Base-by-base conservation (phyloP, 2,888 invertebrate species). In the Escarpia spicata region DNA sequence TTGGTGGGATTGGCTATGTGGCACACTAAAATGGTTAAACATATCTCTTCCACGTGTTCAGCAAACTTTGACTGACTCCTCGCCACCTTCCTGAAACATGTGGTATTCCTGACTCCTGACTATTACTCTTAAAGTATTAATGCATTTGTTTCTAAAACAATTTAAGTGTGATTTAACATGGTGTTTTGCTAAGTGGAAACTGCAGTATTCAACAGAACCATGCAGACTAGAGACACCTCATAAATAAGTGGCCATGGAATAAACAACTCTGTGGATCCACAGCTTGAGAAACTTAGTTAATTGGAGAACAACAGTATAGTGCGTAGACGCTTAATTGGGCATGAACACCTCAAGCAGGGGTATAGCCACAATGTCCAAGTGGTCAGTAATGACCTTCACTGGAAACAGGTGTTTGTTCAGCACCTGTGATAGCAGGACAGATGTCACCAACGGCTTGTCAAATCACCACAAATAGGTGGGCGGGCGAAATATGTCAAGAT, bases 381-480 rank as follows among this genome's bases (percentile, higher is more conserved):
- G 6, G 75, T 75, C 75, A 75, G 75, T n/a, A 75, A 75, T 75
- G 75, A 75, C 75, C 75, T 6, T 75, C 19, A 75, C 26, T 75
- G 75, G 75, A 75, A n/a, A 75, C n/a, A 75, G 75, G 75, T 75
- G 75, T 75, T 75, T 75, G 75, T 75, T 26, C 75, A 75, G 75
- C n/a, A n/a, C 75, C 75, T 75, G 26, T 75, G 75, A 75, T 75
- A 75, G 19, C 19, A 75, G 75, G 75, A 75, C 75, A 75, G 75
- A n/a, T 75, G 75, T 26, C 75, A 75, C 75, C 75, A 75, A n/a
- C 4, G 8, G 15, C 19, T 26, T 75, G 75, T 75, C 75, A 75
- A 15, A 19, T 75, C 26, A 19, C 12, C 19, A 12, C 3, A 4
- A 60, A 26, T 3, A 26, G 75, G 75, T 75, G 75, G 75, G 75